Conservation (phyloP, 1,140 invertebrate genomes). For the Gryllus bimaculatus region DNA sequence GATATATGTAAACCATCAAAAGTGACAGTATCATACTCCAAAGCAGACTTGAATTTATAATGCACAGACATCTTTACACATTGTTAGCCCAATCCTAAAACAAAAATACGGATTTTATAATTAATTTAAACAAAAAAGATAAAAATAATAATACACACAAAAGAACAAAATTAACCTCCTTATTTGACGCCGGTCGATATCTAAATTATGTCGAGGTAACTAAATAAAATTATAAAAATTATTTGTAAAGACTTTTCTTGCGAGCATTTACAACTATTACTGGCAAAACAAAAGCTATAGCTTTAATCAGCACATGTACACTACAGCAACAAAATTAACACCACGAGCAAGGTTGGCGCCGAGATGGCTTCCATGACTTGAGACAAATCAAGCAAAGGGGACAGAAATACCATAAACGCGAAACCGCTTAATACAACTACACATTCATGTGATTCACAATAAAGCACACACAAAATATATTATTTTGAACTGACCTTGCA, state of each 20-base stretch:
- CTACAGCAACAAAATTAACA: not conserved
- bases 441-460: too few species aligned
- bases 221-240: too few species aligned
- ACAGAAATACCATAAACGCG: too few species aligned
- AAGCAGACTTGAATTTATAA: conserved; percentile 95
- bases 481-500: too few species aligned
- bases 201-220: too few species aligned
- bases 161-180: not conserved
- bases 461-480: too few species aligned
- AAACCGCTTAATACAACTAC: too few species aligned
- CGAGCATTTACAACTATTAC: too few species aligned
- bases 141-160: not conserved
- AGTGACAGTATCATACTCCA: conserved; percentile 90
- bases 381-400: not conserved
- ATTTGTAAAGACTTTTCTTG: too few species aligned
- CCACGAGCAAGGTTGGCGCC: not conserved
- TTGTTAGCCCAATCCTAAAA: conserved; percentile 13
- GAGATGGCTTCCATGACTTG: not conserved
- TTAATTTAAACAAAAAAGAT: not conserved
- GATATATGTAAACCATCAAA: conserved; percentile 96
- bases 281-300: too few species aligned
- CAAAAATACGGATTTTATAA: not conserved
- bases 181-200: too few species aligned
- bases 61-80: conserved; percentile 75
- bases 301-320: too few species aligned